Evolutionary conservation across 2,888 invertebrate species (phyloP).

Genomic region (Busseola fusca): DNA sequence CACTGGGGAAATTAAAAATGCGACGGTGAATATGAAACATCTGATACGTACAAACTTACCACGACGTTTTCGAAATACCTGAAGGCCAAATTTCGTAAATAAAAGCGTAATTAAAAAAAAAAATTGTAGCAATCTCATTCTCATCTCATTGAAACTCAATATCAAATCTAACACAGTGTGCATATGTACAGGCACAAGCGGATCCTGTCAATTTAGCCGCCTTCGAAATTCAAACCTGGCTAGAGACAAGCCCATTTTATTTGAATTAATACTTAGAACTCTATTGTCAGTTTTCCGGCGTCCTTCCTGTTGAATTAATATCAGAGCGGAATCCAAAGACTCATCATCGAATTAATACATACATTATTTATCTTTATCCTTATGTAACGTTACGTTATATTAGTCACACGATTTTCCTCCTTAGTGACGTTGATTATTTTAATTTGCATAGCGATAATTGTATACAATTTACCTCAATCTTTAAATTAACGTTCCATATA

Average conservation of each 20-base stretch:
- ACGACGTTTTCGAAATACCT: background rate
- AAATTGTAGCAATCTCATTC: too few relatives aligned
- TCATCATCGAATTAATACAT: slow-evolving; percentile 20
- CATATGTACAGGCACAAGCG: too few relatives aligned
- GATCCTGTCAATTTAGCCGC: background rate
- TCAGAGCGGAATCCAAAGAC: slow-evolving; percentile 10
- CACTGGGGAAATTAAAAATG: background rate
- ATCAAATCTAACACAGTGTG: too few relatives aligned
- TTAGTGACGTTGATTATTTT: slow-evolving; percentile 22
- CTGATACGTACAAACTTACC: background rate
- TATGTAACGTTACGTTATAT: slow-evolving; percentile 25
- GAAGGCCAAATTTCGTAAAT: too few relatives aligned
- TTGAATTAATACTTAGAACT: slow-evolving; percentile 4
- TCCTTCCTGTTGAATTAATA: slow-evolving; percentile 34
- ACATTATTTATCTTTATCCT: slow-evolving; percentile 20
- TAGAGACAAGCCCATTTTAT: background rate
- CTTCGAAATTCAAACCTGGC: slow-evolving; percentile 18
- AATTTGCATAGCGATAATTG: slow-evolving; percentile 15
- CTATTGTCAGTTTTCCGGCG: slow-evolving; percentile 3
- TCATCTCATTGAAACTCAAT: background rate
- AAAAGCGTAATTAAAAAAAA: too few relatives aligned
- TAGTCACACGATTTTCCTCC: slow-evolving; percentile 34
- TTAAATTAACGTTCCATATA: background rate
- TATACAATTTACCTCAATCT: slow-evolving; percentile 2
- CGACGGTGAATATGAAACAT: background rate